A percentile compares a stretch with the other conserved stretches of the same genome.
phyloP scores from a whole-genome alignment of 1,140 invertebrate genomes.

The Chrysoperla carnea region DNA sequence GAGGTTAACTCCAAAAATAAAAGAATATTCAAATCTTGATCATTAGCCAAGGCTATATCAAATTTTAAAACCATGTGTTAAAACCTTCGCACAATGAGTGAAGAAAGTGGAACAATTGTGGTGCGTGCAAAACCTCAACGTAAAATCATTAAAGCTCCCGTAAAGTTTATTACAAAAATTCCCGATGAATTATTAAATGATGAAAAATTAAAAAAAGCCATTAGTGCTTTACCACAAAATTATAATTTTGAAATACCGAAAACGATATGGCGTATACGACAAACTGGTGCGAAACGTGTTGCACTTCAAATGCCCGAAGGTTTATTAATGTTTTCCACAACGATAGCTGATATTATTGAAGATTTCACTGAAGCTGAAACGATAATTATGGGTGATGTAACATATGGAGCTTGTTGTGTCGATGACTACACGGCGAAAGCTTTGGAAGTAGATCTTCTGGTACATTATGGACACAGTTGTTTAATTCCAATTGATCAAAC shows the following conservation, averaged over 20 bases:
- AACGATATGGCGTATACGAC: conserved; percentile 88
- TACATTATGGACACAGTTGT: conserved; percentile 98
- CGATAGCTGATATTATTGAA: conserved; percentile 88
- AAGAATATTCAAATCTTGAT: too few species aligned
- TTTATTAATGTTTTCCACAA: conserved; percentile 76
- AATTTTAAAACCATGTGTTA: too few species aligned
- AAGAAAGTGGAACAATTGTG: conserved; percentile 32
- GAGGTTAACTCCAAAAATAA: too few species aligned
- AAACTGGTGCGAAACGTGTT: conserved; percentile 67
- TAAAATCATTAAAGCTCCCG: conserved; percentile 55
- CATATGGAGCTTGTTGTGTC: conserved; percentile 98
- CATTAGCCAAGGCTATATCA: too few species aligned
- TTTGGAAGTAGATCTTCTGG: conserved; percentile 77
- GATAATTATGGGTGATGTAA: conserved; percentile 94
- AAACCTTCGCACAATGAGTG: conserved; percentile 4
- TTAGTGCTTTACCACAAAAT: conserved; percentile 67
- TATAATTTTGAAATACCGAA: conserved; percentile 99
- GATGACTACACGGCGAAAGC: conserved; percentile 91
- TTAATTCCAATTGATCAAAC: conserved; percentile 90
- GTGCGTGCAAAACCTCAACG: conserved; percentile 56
- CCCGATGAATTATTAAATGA: conserved; percentile 72
- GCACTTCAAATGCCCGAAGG: conserved; percentile 97
- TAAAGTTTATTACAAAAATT: conserved; percentile 55
- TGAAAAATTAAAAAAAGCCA: conserved; percentile 51
- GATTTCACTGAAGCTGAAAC: conserved; percentile 82